These are phyloP conservation scores for Volucella inflata DNA, from an alignment of 2,888 invertebrate genomes.

Conservation along the genomic window DNA sequence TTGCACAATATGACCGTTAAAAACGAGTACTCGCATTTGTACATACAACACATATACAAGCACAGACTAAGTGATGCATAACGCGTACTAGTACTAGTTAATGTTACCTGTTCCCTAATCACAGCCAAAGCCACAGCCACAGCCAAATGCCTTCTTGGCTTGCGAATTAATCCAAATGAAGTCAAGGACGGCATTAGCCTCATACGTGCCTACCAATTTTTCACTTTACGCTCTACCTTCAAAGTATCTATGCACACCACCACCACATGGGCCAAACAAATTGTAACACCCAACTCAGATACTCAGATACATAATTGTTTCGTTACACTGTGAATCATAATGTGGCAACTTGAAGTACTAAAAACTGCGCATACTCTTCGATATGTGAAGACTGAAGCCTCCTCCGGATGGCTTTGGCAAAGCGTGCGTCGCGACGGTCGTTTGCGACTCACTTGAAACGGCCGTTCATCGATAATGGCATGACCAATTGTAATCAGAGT, in stretches of 20 bases:
- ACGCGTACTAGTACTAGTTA: constrained; percentile 37
- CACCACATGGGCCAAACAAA: constrained; percentile 40
- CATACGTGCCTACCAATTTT: constrained; percentile 64
- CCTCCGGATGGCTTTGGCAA: constrained; percentile 30
- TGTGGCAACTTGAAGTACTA: constrained; percentile 43
- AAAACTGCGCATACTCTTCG: constrained; percentile 31
- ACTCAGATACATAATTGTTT: constrained; percentile 66
- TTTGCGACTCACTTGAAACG: constrained; percentile 27
- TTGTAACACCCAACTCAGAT: constrained; percentile 70
- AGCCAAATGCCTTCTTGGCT: constrained; percentile 73
- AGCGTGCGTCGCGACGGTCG: constrained; percentile 21
- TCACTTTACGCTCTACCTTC: neutral
- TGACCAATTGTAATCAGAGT: constrained; percentile 47
- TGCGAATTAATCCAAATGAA: constrained; percentile 72
- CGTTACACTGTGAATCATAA: constrained; percentile 69
- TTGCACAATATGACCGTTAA: constrained; percentile 41
- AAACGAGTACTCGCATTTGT: constrained; percentile 19
- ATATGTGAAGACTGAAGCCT: constrained; percentile 39
- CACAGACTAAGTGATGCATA: constrained; percentile 59
- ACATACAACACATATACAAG: constrained; percentile 5
- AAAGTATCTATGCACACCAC: neutral
- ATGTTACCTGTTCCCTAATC: constrained; percentile 72
- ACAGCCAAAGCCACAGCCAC: constrained; percentile 68
- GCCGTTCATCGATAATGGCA: constrained; percentile 1
- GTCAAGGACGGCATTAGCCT: constrained; percentile 74